Evolutionary conservation across 2,797 vertebrate genomes (phyloP).

Genomic region (Caiman crocodilus): DNA sequence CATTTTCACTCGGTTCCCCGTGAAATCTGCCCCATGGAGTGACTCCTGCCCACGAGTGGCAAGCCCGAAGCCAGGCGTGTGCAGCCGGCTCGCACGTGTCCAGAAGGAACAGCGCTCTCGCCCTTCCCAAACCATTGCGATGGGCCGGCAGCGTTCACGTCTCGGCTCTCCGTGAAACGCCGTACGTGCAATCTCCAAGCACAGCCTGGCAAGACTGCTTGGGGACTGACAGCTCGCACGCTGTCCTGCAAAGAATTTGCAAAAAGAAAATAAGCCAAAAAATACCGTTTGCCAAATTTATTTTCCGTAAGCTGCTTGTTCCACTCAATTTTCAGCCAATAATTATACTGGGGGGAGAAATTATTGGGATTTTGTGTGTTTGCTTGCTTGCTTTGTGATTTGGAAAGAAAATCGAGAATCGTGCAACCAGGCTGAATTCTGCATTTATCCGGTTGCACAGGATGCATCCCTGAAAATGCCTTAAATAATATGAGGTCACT

Average conservation of each 20-base stretch:
- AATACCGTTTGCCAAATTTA: not conserved
- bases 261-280: not conserved
- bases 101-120: not conserved
- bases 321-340: not conserved
- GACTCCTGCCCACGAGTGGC: too few species aligned
- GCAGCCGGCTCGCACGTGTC: not conserved
- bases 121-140: not conserved
- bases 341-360: accelerated
- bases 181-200: not conserved
- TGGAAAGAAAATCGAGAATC: not conserved
- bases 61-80: not conserved
- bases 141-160: not conserved
- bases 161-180: not conserved
- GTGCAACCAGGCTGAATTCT: not conserved
- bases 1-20: too few species aligned
- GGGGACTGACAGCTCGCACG: too few species aligned
- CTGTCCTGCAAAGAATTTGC: not conserved
- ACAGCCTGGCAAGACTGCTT: not conserved
- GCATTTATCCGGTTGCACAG: not conserved
- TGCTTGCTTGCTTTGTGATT: not conserved
- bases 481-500: too few species aligned
- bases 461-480: not conserved
- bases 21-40: too few species aligned
- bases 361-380: too few species aligned
- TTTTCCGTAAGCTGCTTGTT: not conserved